phyloP scores from a whole-genome alignment of 2,113 vertebrate genomes.

The Grammomys surdaster region DNA sequence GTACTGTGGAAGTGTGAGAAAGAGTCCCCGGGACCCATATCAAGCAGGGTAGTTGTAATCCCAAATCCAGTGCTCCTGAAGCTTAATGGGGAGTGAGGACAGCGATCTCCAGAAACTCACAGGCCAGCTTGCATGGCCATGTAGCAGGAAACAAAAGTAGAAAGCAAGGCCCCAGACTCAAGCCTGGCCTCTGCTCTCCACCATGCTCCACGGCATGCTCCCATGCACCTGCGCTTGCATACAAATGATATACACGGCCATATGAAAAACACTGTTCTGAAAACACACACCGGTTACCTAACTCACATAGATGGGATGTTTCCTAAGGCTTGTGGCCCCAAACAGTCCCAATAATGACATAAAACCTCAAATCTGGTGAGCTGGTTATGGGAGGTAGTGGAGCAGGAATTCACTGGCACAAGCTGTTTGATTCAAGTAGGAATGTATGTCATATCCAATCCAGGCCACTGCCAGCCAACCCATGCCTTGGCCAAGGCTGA shows the following conservation, averaged over 20 bases:
- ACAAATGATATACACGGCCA: background rate
- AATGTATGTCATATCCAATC: constrained; percentile 18
- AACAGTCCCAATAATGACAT: background rate
- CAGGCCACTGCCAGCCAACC: background rate
- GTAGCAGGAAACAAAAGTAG: background rate
- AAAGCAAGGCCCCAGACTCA: background rate
- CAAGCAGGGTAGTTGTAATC: too few species aligned
- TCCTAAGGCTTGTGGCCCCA: background rate
- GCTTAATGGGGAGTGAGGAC: background rate
- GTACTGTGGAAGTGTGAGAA: background rate
- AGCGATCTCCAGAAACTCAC: background rate
- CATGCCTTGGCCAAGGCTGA: background rate
- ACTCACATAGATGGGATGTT: background rate
- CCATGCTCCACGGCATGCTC: too few species aligned
- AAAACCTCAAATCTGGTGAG: background rate
- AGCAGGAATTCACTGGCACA: background rate
- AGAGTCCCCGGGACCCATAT: too few species aligned
- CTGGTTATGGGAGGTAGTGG: constrained; percentile 43
- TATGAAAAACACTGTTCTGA: background rate
- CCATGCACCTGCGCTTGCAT: background rate
- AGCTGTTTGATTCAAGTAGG: constrained; percentile 20
- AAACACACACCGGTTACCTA: background rate
- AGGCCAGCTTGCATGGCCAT: background rate
- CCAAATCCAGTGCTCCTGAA: background rate
- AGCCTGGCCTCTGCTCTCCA: background rate